Percentiles rank a stretch among this genome's conserved stretches.
Evolutionary conservation across 2,113 vertebrate genomes (phyloP).

Genomic region (Thamnaconus septentrionalis): DNA sequence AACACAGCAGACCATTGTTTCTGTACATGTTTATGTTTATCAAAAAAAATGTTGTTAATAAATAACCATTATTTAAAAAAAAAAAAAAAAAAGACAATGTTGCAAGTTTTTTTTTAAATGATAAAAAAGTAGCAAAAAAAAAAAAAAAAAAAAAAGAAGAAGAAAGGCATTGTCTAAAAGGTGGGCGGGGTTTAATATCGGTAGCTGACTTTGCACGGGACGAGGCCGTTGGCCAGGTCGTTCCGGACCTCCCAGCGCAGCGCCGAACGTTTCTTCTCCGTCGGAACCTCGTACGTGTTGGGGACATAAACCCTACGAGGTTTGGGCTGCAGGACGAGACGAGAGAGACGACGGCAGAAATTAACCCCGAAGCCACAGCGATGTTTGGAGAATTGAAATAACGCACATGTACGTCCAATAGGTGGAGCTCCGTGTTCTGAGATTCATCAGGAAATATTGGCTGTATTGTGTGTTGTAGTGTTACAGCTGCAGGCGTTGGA

Average conservation of each 20-base stretch:
- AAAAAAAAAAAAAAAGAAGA: background rate
- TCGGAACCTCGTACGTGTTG: conserved; percentile 86
- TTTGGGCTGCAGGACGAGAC: conserved; percentile 58
- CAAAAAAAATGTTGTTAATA: conserved; percentile 12
- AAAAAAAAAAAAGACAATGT: background rate
- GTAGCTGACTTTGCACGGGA: conserved; percentile 66
- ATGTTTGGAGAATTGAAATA: too few species aligned
- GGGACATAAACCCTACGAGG: conserved; percentile 68
- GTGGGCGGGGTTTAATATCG: conserved; percentile 19
- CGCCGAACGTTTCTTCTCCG: conserved; percentile 83
- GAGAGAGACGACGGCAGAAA: background rate
- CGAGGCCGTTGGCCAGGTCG: conserved; percentile 79
- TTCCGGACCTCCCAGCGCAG: conserved; percentile 85
- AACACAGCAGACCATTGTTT: background rate
- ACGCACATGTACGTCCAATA: too few species aligned
- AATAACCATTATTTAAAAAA: conserved; percentile 39
- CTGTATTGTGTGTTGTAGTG: too few species aligned
- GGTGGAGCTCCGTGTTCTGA: too few species aligned
- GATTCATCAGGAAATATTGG: too few species aligned
- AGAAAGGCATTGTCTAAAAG: conserved; percentile 5
- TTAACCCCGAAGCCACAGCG: background rate
- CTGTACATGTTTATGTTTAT: conserved; percentile 43
- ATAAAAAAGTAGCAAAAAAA: background rate
- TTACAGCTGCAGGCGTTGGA: too few species aligned
- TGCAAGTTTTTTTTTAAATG: too few species aligned